Evolutionary conservation across 1,140 invertebrate species (phyloP).

Genomic region (Drosophila santomea): DNA sequence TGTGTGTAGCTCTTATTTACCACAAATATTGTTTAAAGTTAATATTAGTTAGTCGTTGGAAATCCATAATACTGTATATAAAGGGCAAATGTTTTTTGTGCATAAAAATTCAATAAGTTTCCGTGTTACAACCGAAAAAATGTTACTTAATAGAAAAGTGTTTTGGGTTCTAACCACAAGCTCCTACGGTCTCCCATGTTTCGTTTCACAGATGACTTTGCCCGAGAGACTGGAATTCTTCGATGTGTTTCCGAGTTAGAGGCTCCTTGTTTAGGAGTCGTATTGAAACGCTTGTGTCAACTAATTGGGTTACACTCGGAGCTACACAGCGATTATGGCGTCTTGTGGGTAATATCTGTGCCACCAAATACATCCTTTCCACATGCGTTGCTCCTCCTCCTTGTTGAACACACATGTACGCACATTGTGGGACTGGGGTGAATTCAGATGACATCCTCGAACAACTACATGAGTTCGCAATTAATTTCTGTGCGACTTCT

Average conservation of each 20-base stretch:
- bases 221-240: neutral
- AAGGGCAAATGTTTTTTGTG: no score
- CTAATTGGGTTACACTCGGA: conserved; percentile 64
- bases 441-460: conserved; percentile 60
- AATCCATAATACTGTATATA: no score
- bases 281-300: conserved; percentile 60
- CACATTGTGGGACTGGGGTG: conserved; percentile 7
- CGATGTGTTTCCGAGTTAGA: neutral
- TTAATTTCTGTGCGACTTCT: conserved; percentile 64
- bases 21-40: no score
- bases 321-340: conserved; percentile 50
- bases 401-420: neutral
- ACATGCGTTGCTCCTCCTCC: neutral
- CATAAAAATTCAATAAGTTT: no score
- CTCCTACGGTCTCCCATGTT: no score
- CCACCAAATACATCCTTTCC: neutral
- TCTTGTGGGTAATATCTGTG: conserved; percentile 14
- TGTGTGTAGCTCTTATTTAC: neutral
- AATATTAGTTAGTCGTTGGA: no score
- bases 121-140: no score
- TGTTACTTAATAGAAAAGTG: no score
- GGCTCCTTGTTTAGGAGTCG: neutral
- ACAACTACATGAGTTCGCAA: conserved; percentile 77
- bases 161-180: no score
- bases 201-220: neutral